Base-by-base conservation (phyloP, 1,140 invertebrate species). In the Aphelinus atriplicis region DNA sequence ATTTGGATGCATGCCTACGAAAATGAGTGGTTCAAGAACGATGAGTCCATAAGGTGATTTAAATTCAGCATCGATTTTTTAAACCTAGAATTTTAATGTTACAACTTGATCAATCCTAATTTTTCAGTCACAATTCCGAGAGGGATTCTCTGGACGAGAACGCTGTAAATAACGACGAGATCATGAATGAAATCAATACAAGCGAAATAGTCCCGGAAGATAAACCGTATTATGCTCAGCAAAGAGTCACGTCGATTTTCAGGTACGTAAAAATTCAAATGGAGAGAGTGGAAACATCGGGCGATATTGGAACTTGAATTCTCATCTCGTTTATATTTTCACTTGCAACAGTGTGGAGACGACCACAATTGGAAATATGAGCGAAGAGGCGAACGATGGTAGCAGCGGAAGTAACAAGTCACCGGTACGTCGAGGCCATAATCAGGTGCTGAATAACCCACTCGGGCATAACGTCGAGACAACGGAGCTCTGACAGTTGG, bases 1-100 rank as follows among this genome's bases (percentile, higher is more conserved):
- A 97, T 98, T 79, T 98, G 96, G 96, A 92, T 97, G 86, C 94
- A 96, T 80, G 94, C 95, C 5, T 97, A 97, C 82, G 95, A 97
- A 86, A 97, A 97, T 85, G 95, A 96, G 83, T 97, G 96, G 95
- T 97, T 95, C 83, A 97, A 97, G 87, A 93, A 92, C 74, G 94
- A 95, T 75, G 94, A 95, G 80, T 94, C 94, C 42, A 89, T 91
- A 51, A 93, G 92, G 91, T 94, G 89, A 87, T 43, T 62, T 43
- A 9, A 65, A 26, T 26, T 26, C 26, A 26, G 26, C 26, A 26
- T 68, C 5, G 2, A 47, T 75, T 43, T 64, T 57, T 57, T 10
- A 3, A 57, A 26, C 26, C 26, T 57, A 63, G 3, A 53, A 42
- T 51, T 42, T 63, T 56, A 48, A 66, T 57, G 9, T 51, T 48